Percentiles rank a stretch among this genome's conserved stretches.
Evolutionary conservation across 1,140 invertebrate genomes (phyloP).

Genomic region (Formica selysi): DNA sequence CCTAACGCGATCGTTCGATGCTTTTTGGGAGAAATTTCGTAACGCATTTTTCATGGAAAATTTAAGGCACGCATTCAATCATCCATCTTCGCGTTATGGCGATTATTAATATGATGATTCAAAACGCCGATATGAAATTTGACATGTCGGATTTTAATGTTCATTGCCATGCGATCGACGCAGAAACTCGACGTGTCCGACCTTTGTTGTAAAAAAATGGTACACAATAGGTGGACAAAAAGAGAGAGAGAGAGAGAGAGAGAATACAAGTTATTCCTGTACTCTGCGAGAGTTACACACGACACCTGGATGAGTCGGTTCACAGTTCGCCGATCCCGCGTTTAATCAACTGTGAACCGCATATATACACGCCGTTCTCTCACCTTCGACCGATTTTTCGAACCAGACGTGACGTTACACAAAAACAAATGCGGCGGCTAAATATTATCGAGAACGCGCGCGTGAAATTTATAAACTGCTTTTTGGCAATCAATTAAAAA

Average conservation of each 20-base stretch:
- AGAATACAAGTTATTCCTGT: conserved; percentile 55
- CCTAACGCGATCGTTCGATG: not conserved
- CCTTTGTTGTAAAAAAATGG: conserved; percentile 19
- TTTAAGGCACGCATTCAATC: not conserved
- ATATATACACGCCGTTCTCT: conserved; percentile 40
- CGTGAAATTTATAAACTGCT: conserved; percentile 6
- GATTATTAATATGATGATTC: not conserved
- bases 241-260: too few species aligned
- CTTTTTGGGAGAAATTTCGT: not conserved
- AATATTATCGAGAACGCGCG: not conserved
- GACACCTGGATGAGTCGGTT: conserved; percentile 79
- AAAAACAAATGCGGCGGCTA: not conserved
- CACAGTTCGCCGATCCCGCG: conserved; percentile 78
- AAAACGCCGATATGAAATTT: conserved; percentile 7
- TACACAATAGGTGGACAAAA: not conserved
- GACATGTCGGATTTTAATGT: not conserved
- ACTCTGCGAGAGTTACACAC: conserved; percentile 42
- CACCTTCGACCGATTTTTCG: conserved; percentile 33
- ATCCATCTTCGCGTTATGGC: not conserved
- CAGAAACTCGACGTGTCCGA: conserved; percentile 23
- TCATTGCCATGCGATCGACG: not conserved
- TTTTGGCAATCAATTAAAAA: conserved; percentile 18
- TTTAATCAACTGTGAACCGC: conserved; percentile 80
- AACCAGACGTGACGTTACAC: not conserved
- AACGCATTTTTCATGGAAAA: conserved; percentile 2